Percentiles rank a stretch among this genome's conserved stretches.
phyloP scores from a whole-genome alignment of 2,888 invertebrate genomes.

The Tricholauxania praeusta region DNA sequence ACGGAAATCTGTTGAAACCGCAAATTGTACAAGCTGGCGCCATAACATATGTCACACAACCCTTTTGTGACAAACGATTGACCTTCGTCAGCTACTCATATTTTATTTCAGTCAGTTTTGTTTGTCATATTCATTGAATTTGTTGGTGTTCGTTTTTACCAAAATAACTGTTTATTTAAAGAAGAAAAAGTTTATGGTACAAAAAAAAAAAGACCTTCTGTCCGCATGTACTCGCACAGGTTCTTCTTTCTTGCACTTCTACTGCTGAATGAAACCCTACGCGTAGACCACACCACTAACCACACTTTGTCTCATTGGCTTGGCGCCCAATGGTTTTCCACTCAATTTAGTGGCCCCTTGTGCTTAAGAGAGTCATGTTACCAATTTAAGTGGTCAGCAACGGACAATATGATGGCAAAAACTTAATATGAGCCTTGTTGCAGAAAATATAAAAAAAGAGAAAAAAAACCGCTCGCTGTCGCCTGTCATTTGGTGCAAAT shows the following conservation, averaged over 20 bases:
- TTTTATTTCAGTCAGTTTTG: not conserved
- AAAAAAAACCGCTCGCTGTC: not conserved
- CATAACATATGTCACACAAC: slow-evolving; percentile 21
- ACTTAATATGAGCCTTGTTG: slow-evolving; percentile 15
- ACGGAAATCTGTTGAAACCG: slow-evolving; percentile 10
- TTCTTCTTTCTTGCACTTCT: no score
- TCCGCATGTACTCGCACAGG: no score
- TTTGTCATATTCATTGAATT: not conserved
- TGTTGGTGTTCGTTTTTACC: slow-evolving; percentile 7
- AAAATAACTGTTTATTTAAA: slow-evolving; percentile 35
- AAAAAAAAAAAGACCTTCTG: slow-evolving; percentile 8
- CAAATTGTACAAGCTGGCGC: slow-evolving; percentile 15
- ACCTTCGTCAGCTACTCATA: slow-evolving; percentile 33
- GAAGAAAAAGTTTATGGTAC: not conserved
- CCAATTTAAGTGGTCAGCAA: slow-evolving; percentile 35
- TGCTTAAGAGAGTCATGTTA: slow-evolving; percentile 19
- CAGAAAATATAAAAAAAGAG: no score
- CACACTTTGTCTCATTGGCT: slow-evolving; percentile 11
- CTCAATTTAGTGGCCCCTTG: slow-evolving; percentile 59
- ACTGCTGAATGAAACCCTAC: no score
- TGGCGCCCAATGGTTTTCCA: slow-evolving; percentile 66
- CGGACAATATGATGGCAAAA: not conserved
- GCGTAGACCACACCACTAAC: not conserved
- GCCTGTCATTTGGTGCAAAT: slow-evolving; percentile 27
- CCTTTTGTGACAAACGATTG: not conserved